Base-by-base conservation (phyloP, 2,888 invertebrate genomes). In the Bimastos eiseni region DNA sequence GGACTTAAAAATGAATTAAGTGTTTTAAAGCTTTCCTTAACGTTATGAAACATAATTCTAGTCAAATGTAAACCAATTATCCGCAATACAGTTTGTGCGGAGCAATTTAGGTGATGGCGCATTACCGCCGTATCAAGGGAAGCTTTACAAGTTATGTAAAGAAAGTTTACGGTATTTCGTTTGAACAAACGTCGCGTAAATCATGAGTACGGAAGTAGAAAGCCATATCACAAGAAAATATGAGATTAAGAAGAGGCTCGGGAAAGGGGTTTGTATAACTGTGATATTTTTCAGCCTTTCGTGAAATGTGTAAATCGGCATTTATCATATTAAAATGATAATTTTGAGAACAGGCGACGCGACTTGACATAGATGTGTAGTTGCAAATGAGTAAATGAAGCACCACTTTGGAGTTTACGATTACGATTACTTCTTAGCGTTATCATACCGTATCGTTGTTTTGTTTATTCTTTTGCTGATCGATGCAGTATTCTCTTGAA, bases 201-300 rank as follows among this genome's bases (percentile, higher is more conserved):
- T 41, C n/a, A 89, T 89, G 89, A 89, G 44, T 89, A 38, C 37
- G 24, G 95, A 95, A 94, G 93, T 98, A 93, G 98, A 98, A 95
- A 97, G 97, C 92, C 98, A 98, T 94, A 97, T 98, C 93, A 96
- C 97, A 92, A 97, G 97, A 94, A 96, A 97, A 94, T 98, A 97
- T 95, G 97, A 97, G 93, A 96, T 97, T 92, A 96, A 96, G 93
- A 96, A 96, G 94, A 95, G 97, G 92, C 96, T 97, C 88, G 97
- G 97, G 92, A 97, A 97, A 95, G 97, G 97, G 94, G 90, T 89
- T 49, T 49, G 90, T 89, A 38, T 44, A 8, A 44, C 21, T 15
- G 34, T 41, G 11, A 49, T 44, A n/a, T 44, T 49, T 21, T 21
- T 13, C 19, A 49, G 21, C 70, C 8, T 70, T n/a, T 30, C n/a